phyloP scores from a whole-genome alignment of 2,888 invertebrate genomes.

The Melinaea menophilus region DNA sequence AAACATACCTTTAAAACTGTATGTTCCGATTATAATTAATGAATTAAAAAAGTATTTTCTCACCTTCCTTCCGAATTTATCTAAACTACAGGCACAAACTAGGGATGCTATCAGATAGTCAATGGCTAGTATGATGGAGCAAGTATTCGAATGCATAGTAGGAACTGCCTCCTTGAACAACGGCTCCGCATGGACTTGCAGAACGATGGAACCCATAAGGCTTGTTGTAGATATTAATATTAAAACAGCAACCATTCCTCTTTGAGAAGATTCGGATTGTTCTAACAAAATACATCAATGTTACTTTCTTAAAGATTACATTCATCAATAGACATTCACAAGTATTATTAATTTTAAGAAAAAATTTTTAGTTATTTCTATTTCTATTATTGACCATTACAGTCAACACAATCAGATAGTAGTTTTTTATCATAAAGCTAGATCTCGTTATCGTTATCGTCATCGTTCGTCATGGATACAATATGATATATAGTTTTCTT shows the following conservation, averaged over 20 bases:
- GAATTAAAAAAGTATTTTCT: constrained; percentile 7
- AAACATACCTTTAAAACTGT: background rate
- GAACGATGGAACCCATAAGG: constrained; percentile 61
- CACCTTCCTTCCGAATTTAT: constrained; percentile 63
- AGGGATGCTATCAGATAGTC: constrained; percentile 52
- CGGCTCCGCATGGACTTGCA: constrained; percentile 66
- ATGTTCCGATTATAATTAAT: too few relatives aligned
- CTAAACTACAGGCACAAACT: constrained; percentile 49
- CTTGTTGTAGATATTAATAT: constrained; percentile 51
- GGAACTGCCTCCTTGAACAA: constrained; percentile 64
- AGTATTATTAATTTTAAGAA: too few relatives aligned
- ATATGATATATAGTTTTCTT: too few relatives aligned
- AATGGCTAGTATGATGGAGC: constrained; percentile 59
- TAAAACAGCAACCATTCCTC: constrained; percentile 47
- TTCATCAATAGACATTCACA: background rate
- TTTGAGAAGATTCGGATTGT: constrained; percentile 54
- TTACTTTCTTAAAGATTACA: background rate
- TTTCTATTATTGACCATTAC: too few relatives aligned
- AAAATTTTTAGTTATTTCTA: too few relatives aligned
- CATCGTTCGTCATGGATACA: too few relatives aligned
- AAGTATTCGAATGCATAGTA: constrained; percentile 57
- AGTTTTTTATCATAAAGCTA: too few relatives aligned
- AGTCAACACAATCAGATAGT: too few relatives aligned
- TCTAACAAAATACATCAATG: constrained; percentile 33
- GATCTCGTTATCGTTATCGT: too few relatives aligned